Evolutionary conservation across 2,797 vertebrate genomes (phyloP).

Genomic region (Pseudochirops cupreus): DNA sequence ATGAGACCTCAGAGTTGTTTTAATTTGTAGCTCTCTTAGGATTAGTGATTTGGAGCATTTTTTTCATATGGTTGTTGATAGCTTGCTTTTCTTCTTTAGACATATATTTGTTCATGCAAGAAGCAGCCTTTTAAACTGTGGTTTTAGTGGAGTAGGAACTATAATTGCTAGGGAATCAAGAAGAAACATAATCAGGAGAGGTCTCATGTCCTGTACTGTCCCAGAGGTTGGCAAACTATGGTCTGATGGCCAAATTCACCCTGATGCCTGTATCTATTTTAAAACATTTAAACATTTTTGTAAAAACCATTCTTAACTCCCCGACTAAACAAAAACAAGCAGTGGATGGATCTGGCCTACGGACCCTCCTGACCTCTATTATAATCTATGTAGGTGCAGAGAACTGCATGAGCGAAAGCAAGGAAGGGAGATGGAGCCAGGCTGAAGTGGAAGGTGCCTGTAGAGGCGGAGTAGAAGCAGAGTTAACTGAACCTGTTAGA

Average conservation of each 20-base stretch:
- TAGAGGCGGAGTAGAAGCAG: neutral
- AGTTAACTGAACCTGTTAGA: neutral
- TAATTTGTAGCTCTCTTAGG: neutral
- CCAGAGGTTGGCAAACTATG: neutral
- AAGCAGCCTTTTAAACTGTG: neutral
- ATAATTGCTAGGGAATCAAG: neutral
- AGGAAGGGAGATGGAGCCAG: neutral
- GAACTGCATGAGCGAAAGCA: no score
- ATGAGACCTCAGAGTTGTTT: neutral
- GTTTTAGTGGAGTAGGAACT: neutral
- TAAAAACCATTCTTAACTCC: neutral
- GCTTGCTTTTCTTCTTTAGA: neutral
- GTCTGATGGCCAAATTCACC: neutral
- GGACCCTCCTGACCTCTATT: neutral
- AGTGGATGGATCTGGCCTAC: neutral
- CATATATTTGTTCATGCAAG: neutral
- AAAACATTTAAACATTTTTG: no score
- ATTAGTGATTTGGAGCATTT: neutral
- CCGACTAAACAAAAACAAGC: neutral
- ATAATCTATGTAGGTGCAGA: no score
- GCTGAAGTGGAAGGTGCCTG: neutral
- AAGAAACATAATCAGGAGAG: neutral
- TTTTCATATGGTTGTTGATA: neutral
- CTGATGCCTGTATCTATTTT: neutral
- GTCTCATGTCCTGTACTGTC: neutral